Conservation (phyloP, 2,888 invertebrate genomes). For the Camponotus fellah region DNA sequence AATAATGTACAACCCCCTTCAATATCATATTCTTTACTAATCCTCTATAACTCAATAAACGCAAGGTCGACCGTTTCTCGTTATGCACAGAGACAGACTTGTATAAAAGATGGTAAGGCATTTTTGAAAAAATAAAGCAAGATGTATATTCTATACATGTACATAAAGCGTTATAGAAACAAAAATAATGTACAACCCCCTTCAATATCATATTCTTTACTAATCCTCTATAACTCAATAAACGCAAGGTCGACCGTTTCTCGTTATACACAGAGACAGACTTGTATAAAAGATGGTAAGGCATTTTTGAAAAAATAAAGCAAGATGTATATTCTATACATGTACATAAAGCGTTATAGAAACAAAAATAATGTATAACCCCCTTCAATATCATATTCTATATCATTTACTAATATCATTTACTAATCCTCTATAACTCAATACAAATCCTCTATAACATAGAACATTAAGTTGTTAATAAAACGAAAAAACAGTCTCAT, state of each 20-base stretch:
- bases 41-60: too few species aligned
- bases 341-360: not conserved
- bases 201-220: too few species aligned
- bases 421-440: not conserved
- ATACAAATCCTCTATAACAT: too few species aligned
- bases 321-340: not conserved
- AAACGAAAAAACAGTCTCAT: not conserved
- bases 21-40: too few species aligned
- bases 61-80: conserved; percentile 42
- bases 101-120: not conserved
- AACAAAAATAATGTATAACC: not conserved
- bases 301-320: conserved; percentile 11
- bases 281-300: not conserved
- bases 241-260: conserved; percentile 42
- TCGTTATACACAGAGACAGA: conserved; percentile 16
- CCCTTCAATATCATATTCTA: not conserved
- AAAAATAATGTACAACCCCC: not conserved
- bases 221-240: too few species aligned
- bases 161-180: not conserved
- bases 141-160: too few species aligned
- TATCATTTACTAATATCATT: too few species aligned
- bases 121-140: conserved; percentile 12
- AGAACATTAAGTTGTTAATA: not conserved
- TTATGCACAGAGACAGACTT: conserved; percentile 6
- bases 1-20: not conserved